phyloP scores from a whole-genome alignment of 2,113 vertebrate genomes.

The Coturnix japonica region DNA sequence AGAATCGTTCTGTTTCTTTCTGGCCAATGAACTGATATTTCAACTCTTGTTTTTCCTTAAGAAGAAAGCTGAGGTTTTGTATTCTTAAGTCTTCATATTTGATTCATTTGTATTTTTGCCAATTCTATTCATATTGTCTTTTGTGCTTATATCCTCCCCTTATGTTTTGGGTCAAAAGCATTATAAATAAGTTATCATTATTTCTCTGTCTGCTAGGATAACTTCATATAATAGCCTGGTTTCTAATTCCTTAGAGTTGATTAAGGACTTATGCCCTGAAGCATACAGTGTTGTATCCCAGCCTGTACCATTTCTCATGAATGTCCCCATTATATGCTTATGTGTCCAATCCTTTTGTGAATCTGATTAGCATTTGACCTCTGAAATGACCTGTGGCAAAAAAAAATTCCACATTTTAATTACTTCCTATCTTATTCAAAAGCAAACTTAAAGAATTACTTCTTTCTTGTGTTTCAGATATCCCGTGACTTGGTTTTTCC shows the following conservation, averaged over 20 bases:
- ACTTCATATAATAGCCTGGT: not conserved
- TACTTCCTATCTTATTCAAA: slow-evolving; percentile 22
- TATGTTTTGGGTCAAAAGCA: not conserved
- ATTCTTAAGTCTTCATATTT: not conserved
- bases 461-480: not conserved
- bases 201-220: not conserved
- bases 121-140: not conserved
- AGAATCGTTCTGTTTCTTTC: not conserved
- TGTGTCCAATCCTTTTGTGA: slow-evolving; percentile 1
- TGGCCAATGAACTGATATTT: not conserved
- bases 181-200: not conserved
- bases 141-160: not conserved
- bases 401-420: not conserved
- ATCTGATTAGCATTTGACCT: slow-evolving; percentile 5
- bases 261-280: not conserved
- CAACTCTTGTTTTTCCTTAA: not conserved
- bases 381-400: not conserved
- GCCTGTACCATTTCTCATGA: slow-evolving; percentile 5
- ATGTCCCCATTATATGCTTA: slow-evolving; percentile 24
- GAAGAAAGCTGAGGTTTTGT: not conserved
- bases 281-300: not conserved
- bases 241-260: not conserved
- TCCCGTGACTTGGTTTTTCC: not conserved
- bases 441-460: not conserved
- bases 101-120: not conserved